phyloP scores from a whole-genome alignment of 2,888 invertebrate species.

The Lithodes maja region DNA sequence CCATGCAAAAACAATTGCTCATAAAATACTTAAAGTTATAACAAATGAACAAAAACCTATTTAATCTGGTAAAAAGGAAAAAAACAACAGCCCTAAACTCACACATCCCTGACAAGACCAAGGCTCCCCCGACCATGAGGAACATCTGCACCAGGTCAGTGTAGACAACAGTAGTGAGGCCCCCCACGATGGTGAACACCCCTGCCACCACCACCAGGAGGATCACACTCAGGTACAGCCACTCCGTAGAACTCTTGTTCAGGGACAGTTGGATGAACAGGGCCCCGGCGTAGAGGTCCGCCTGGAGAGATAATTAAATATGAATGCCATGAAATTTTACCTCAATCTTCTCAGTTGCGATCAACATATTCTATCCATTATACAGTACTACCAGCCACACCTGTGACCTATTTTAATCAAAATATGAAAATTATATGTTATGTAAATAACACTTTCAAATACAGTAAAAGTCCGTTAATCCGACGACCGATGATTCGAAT shows the following conservation, averaged over 20 bases:
- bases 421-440: no score
- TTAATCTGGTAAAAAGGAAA: no score
- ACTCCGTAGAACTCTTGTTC: constrained; percentile 70
- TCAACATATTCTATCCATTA: no score
- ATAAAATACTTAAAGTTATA: neutral
- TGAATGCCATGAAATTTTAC: neutral
- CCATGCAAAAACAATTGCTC: no score
- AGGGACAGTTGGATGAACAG: constrained; percentile 77
- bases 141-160: constrained; percentile 78
- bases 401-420: no score
- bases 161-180: constrained; percentile 78
- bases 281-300: constrained; percentile 78
- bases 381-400: no score
- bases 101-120: constrained; percentile 75
- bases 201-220: constrained; percentile 77
- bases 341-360: no score
- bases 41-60: neutral
- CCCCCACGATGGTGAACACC: constrained; percentile 77
- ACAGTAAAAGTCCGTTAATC: no score
- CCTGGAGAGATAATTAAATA: constrained; percentile 72
- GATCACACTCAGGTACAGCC: constrained; percentile 75
- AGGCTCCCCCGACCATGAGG: constrained; percentile 77
- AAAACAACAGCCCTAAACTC: constrained; percentile 56
- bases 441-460: no score
- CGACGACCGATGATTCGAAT: no score